Percentiles rank a stretch among this genome's conserved stretches.
phyloP scores from a whole-genome alignment of 2,113 vertebrate genomes.

The Takifugu flavidus region DNA sequence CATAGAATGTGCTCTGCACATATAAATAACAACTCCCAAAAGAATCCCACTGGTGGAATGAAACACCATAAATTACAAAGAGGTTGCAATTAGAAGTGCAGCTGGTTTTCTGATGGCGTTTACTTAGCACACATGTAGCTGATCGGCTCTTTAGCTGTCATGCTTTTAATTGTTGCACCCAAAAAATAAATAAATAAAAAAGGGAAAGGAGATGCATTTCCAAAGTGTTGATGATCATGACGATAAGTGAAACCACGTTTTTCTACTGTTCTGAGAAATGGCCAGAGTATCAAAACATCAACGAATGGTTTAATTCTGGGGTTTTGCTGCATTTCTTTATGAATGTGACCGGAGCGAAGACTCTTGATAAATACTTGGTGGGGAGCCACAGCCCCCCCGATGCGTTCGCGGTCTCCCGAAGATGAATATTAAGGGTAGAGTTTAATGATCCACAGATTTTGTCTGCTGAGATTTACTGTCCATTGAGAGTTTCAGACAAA shows the following conservation, averaged over 20 bases:
- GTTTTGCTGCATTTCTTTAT: not conserved
- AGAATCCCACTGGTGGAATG: not conserved
- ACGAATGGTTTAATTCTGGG: no score
- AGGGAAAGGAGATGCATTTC: not conserved
- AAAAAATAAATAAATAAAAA: not conserved
- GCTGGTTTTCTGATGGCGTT: not conserved
- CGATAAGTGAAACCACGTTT: not conserved
- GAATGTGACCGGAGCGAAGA: no score
- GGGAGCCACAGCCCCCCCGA: not conserved
- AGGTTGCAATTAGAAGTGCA: slow-evolving; percentile 1
- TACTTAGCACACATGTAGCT: no score
- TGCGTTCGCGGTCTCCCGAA: not conserved
- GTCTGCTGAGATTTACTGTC: no score
- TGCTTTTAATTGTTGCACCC: not conserved
- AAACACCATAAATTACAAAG: slow-evolving; percentile 25
- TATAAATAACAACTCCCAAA: slow-evolving; percentile 10
- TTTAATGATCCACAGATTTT: not conserved
- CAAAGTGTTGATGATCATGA: not conserved
- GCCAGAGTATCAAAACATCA: not conserved
- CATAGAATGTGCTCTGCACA: not conserved
- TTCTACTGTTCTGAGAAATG: not conserved
- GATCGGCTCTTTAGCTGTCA: not conserved
- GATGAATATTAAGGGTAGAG: not conserved
- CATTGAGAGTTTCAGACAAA: no score
- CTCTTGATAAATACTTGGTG: not conserved